These are phyloP conservation scores for Formica aserva DNA, from an alignment of 2,888 invertebrate genomes.

Conservation along the genomic window DNA sequence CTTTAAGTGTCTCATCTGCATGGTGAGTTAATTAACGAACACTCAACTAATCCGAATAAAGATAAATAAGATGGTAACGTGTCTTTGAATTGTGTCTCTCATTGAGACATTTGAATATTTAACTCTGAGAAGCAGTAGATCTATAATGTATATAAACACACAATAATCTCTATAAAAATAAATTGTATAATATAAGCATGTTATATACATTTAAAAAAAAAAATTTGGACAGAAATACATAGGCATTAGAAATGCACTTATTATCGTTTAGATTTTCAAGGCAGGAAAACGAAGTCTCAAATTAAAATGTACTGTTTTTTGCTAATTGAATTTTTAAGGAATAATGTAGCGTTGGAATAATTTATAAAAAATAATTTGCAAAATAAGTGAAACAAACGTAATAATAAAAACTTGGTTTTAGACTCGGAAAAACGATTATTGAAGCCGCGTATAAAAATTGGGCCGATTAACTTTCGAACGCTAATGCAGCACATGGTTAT, in stretches of 20 bases:
- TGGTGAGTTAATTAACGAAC: constrained; percentile 86
- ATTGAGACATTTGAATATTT: neutral
- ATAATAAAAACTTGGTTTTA: constrained; percentile 31
- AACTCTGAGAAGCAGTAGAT: neutral
- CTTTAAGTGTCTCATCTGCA: constrained; percentile 95
- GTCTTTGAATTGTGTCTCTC: neutral
- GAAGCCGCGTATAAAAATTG: neutral
- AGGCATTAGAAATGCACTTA: neutral
- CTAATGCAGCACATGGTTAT: constrained; percentile 18
- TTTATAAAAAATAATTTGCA: neutral
- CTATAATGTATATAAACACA: neutral
- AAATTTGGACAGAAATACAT: neutral
- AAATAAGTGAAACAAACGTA: constrained; percentile 20
- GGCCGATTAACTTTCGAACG: constrained; percentile 38
- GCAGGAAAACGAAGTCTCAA: neutral
- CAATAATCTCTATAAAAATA: neutral
- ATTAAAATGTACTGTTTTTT: neutral
- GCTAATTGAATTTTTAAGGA: neutral
- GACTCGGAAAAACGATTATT: constrained; percentile 31
- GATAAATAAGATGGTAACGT: neutral
- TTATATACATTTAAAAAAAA: neutral
- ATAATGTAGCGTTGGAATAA: constrained; percentile 22
- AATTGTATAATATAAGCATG: neutral
- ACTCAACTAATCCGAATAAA: neutral
- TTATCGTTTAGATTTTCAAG: neutral